Base-by-base conservation (phyloP, 2,113 vertebrate genomes). In the Scophthalmus maximus region DNA sequence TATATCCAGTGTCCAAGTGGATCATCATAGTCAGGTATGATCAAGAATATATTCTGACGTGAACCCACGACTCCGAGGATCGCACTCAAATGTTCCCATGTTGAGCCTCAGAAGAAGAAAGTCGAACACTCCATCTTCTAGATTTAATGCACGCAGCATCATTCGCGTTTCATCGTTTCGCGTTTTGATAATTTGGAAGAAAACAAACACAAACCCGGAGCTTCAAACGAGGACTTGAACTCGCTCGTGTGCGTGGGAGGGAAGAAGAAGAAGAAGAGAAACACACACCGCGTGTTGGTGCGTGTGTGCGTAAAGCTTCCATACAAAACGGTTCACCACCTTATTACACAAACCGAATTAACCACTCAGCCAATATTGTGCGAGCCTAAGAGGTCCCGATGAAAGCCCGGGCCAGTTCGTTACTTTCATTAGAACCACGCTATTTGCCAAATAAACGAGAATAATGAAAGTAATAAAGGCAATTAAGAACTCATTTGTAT, bases 391-490 rank as follows among this genome's bases (percentile, higher is more conserved):
- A 92, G 92, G 92, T 91, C 89, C n/a, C 92, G 87, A 87, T 92
- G 93, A 97, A 94, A 95, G 91, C 93, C 94, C 92, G n/a, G 87
- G 89, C 91, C 92, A 96, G 93, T 97, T 96, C 93, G 95, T 96
- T 96, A 96, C 93, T 96, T 94, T 96, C 95, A 97, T 97, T 96
- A 96, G 79, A 91, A 92, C 95, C 93, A 96, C 94, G 92, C 96
- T 96, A 95, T 93, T 91, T 93, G 94, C 90, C 94, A 91, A 92
- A 95, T 95, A 95, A 95, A 94, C 82, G 93, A 84, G n/a, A 94
- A 94, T 96, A 96, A 97, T 97, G 94, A 96, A 96, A 94, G 94
- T 90, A 95, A 95, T 95, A 94, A 96, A 96, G 92, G 93, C 91
- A 96, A 97, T 98, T 97, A 96, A 88, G 93, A 87, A 82, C 94